Percentiles rank a stretch among this genome's conserved stretches.
These are phyloP conservation scores for Progne subis DNA, from an alignment of 2,113 vertebrate species.

Conservation along the genomic window DNA sequence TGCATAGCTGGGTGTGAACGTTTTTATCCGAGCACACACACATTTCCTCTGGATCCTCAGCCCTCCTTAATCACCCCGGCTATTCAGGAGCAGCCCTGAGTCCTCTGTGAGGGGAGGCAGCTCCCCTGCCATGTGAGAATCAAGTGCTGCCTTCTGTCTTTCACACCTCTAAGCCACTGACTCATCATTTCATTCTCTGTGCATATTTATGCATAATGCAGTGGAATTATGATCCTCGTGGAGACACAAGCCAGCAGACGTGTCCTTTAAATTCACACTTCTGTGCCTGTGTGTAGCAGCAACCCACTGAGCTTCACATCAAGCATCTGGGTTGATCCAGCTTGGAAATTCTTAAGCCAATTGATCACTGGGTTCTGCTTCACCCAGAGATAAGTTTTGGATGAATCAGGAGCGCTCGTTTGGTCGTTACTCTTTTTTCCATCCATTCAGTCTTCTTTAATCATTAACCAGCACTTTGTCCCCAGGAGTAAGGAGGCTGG, in stretches of 20 bases:
- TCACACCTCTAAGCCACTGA: conserved; percentile 54
- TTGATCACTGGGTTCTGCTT: background rate
- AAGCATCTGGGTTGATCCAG: conserved; percentile 5
- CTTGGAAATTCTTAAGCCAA: background rate
- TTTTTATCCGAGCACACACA: background rate
- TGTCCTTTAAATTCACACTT: conserved; percentile 31
- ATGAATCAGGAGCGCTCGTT: background rate
- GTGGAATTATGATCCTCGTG: background rate
- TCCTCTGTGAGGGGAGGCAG: background rate
- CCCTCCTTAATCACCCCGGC: background rate
- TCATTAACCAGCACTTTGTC: conserved; percentile 13
- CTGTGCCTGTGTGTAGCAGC: background rate
- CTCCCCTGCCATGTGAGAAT: conserved; percentile 42
- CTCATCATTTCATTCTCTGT: conserved; percentile 43
- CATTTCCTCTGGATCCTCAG: background rate
- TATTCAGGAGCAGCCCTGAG: conserved; percentile 11
- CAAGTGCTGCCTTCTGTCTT: conserved; percentile 47
- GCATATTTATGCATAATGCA: conserved; percentile 56
- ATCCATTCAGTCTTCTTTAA: background rate
- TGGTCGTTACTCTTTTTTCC: background rate
- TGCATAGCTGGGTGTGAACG: conserved; percentile 4
- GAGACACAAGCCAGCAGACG: background rate
- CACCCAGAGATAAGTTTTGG: background rate
- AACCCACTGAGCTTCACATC: background rate
- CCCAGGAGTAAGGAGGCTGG: background rate